Conservation (phyloP, 2,113 vertebrate genomes). For the Isichthys henryi region DNA sequence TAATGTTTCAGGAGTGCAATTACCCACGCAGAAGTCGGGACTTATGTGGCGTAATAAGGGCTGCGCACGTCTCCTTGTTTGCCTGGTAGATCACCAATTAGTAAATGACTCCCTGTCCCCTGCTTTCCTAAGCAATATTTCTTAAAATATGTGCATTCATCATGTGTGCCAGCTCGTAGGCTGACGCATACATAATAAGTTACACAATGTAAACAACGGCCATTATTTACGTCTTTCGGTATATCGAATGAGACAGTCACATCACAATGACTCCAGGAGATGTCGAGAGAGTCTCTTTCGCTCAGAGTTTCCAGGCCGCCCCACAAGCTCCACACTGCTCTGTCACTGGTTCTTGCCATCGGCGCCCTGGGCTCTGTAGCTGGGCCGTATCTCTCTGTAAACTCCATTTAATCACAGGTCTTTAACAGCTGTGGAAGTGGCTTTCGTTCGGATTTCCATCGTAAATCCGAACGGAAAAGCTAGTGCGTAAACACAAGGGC, state of each 20-base stretch:
- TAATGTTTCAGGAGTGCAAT: not conserved
- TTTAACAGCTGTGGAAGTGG: not conserved
- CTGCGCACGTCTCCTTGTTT: not conserved
- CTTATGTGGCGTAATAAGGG: not conserved
- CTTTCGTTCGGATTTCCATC: no score
- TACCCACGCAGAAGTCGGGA: not conserved
- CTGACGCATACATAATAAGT: not conserved
- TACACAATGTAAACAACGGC: not conserved
- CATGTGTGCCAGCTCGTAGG: not conserved
- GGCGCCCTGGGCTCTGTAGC: not conserved
- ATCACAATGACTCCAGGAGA: not conserved
- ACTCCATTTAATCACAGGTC: not conserved
- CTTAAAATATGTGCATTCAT: conserved; percentile 7
- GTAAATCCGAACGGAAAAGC: not conserved
- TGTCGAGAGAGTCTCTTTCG: not conserved
- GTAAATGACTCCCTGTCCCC: not conserved
- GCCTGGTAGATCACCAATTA: not conserved
- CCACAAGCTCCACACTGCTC: not conserved
- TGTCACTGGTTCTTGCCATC: not conserved
- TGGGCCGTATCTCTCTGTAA: not conserved
- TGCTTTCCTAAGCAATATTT: not conserved
- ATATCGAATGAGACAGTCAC: not conserved
- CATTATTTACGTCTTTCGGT: not conserved
- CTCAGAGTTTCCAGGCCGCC: not conserved
- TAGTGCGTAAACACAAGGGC: not conserved